Base-by-base conservation (phyloP, 2,888 invertebrate species). In the Heterodera filipjevi region DNA sequence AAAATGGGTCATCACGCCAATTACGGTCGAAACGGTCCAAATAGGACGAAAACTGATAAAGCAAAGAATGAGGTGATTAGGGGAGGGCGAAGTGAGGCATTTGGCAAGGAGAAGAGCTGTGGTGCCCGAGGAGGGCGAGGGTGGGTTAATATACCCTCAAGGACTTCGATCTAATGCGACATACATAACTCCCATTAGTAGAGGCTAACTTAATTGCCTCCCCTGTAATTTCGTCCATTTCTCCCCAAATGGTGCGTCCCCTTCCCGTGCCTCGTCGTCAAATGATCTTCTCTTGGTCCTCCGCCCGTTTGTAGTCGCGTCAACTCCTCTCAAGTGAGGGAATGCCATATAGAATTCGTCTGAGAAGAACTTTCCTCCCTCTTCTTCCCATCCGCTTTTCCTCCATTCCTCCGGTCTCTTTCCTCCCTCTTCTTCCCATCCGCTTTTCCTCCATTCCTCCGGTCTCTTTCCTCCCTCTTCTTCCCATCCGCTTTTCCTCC, bases 1-100 rank as follows among this genome's bases (percentile, higher is more conserved):
- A 88, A 83, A 87, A 88, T 16, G 87, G 86, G 79, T 87, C 87
- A 59, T 80, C 83, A 44, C 88, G 79, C 88, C 88, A 88, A 79
- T 88, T 86, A 77, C 85, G 83, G 75, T 88, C 88, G 70, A 88
- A 77, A 35, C 87, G 86, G 73, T 88, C 88, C 77, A 88, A 79
- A 76, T 88, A 85, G 35, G 85, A 84, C 12, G 88, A 86, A 79
- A 88, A 88, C 87, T 87, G 82, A 78, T 86, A 82, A 64, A 39
- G 35, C 14, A 27, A 27, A 12, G 27, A 49, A 16, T 19, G 35
- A 35, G 16, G 59, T n/a, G 59, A 77, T 35, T 5, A 27, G 27
- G 59, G 27, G 53, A 53, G n/a, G 59, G 59, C 16, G 49, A 16
- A 59, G n/a, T 3, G 59, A 27, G 6, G 59, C 10, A 59, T 27